These are phyloP conservation scores for Caerostris darwini DNA, from an alignment of 1,140 invertebrate genomes.

Conservation along the genomic window DNA sequence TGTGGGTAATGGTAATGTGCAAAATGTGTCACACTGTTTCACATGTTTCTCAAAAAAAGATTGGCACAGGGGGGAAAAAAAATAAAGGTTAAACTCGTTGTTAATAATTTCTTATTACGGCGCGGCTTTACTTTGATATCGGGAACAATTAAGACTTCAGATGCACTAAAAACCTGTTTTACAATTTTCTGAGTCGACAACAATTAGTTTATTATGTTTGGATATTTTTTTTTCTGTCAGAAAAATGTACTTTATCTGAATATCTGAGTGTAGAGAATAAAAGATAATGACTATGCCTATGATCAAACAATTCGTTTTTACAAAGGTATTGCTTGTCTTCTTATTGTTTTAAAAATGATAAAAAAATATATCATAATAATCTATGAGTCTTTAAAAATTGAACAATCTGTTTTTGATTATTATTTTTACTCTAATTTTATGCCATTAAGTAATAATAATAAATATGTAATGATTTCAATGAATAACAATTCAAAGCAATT, in stretches of 20 bases:
- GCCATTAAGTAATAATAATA: too few relatives aligned
- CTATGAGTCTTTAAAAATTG: too few relatives aligned
- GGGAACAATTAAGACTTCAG: constrained; percentile 62
- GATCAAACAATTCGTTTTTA: too few relatives aligned
- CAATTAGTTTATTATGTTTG: constrained; percentile 11
- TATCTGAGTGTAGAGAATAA: background rate
- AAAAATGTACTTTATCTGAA: background rate
- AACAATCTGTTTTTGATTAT: too few relatives aligned
- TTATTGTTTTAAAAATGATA: too few relatives aligned
- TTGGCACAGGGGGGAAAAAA: background rate
- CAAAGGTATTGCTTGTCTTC: too few relatives aligned
- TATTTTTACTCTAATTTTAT: too few relatives aligned
- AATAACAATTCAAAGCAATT: too few relatives aligned
- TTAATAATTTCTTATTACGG: constrained; percentile 33
- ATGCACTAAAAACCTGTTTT: constrained; percentile 17
- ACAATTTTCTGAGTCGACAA: background rate
- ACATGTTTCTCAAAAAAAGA: background rate
- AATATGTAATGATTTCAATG: too few relatives aligned
- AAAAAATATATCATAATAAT: too few relatives aligned
- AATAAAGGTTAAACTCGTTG: background rate
- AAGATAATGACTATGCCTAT: background rate
- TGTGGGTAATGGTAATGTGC: constrained; percentile 31
- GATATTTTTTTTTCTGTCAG: background rate
- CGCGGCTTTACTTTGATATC: constrained; percentile 32
- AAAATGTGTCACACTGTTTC: constrained; percentile 53